Evolutionary conservation across 2,888 invertebrate genomes (phyloP).

Genomic region (Chrysolina americana): DNA sequence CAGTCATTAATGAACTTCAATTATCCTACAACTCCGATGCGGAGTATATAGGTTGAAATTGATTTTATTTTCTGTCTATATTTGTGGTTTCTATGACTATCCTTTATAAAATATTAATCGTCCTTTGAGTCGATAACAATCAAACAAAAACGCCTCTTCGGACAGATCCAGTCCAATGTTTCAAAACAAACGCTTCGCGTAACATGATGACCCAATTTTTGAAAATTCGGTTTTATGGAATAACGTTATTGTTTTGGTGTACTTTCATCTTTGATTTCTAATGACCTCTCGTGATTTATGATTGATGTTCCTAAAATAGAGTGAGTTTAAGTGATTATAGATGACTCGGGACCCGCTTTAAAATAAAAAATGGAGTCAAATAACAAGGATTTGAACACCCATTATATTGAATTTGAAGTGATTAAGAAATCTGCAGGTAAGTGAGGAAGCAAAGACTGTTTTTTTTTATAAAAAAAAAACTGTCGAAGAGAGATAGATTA

Average conservation of each 20-base stretch:
- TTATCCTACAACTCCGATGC: slow-evolving; percentile 36
- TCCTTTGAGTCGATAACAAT: slow-evolving; percentile 46
- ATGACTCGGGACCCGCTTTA: background rate
- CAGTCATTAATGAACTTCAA: slow-evolving; percentile 24
- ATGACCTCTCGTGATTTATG: background rate
- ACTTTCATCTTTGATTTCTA: background rate
- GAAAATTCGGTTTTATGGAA: slow-evolving; percentile 22
- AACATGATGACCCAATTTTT: slow-evolving; percentile 24
- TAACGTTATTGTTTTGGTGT: background rate
- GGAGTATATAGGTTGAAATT: slow-evolving; percentile 62
- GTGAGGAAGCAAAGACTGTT: slow-evolving; percentile 21
- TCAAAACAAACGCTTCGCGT: slow-evolving; percentile 24
- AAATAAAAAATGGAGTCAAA: slow-evolving; percentile 56
- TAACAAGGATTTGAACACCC: slow-evolving; percentile 60
- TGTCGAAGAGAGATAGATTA: too few species aligned
- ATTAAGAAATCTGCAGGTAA: slow-evolving; percentile 50
- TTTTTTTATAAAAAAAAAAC: too few species aligned
- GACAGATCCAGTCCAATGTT: slow-evolving; percentile 29
- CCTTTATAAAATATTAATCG: slow-evolving; percentile 54
- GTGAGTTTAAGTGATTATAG: background rate
- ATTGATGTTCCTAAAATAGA: background rate
- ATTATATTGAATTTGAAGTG: slow-evolving; percentile 64
- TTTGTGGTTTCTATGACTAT: slow-evolving; percentile 59
- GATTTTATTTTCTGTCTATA: slow-evolving; percentile 67
- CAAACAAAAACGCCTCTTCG: slow-evolving; percentile 35